Evolutionary conservation across 1,140 invertebrate species (phyloP).

Genomic region (Pteromalus puparum): DNA sequence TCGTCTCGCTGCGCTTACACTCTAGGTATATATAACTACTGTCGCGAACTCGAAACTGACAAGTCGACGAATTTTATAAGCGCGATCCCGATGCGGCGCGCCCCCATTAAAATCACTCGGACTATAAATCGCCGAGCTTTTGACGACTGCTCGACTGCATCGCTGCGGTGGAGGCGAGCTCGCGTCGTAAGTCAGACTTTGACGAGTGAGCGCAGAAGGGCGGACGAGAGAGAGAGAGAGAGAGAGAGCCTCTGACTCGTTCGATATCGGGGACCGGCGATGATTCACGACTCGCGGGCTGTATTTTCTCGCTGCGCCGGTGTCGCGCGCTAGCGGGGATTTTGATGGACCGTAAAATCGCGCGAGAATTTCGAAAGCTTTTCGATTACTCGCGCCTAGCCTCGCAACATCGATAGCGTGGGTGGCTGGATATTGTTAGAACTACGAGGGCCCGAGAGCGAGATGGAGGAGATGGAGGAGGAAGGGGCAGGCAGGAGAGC

Average conservation of each 20-base stretch:
- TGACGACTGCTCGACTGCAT: not conserved
- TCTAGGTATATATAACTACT: too few relatives aligned
- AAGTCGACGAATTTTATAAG: too few relatives aligned
- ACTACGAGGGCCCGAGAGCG: slow-evolving; percentile 2
- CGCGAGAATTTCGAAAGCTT: not conserved
- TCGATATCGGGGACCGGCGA: slow-evolving; percentile 27
- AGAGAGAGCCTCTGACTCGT: not conserved
- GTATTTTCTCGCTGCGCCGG: slow-evolving; percentile 21
- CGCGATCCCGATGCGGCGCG: too few relatives aligned
- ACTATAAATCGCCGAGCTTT: not conserved
- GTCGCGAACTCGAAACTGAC: not conserved
- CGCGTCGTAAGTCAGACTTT: slow-evolving; percentile 26
- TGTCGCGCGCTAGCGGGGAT: slow-evolving; percentile 23
- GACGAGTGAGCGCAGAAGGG: slow-evolving; percentile 28
- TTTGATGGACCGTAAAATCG: slow-evolving; percentile 46
- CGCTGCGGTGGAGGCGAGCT: not conserved
- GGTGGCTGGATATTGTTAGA: slow-evolving; percentile 12
- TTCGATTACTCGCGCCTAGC: not conserved
- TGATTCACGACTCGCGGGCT: slow-evolving; percentile 36
- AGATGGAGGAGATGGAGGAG: slow-evolving; percentile 42
- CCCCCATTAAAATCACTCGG: not conserved
- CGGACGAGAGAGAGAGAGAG: not conserved
- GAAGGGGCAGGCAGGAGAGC: slow-evolving; percentile 52
- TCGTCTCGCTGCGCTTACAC: not conserved
- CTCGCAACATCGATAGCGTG: not conserved